Base-by-base conservation (phyloP, 2,113 vertebrate species). In the Engystomops pustulosus region DNA sequence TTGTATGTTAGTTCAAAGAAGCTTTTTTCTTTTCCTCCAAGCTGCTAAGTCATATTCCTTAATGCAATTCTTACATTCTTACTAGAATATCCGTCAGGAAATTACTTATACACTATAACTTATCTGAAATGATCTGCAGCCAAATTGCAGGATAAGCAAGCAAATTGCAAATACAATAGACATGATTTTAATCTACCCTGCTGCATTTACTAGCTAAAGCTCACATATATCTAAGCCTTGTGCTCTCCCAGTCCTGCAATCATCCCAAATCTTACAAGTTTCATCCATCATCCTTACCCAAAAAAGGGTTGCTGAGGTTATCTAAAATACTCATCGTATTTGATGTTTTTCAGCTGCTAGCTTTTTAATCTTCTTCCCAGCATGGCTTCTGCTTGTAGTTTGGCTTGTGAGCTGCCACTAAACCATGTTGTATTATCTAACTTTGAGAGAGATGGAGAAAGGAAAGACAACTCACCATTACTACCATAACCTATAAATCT, bases 321-420 rank as follows among this genome's bases (percentile, higher is more conserved):
- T 81, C 62, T 51, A 27, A 80, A 68, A 80, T 69, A 70, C 65
- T 70, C 65, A 55, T 81, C 67, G 25, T 81, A 70, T 51, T 70
- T 70, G 30, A 70, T 81, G 34, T 70, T 55, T 70, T 70, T 38
- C 62, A 81, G 79, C 32, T 55, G 32, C 45, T 49, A 10, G 44
- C 25, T 68, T 80, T 80, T 68, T 80, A 68, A 68, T 80, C 44
- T 80, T 68, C 60, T 80, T 68, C 78, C 9, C 65, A 70, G 79
- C 79, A 81, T 69, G 79, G 49, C 18, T 25, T 38, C 70, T 51
- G 62, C 25, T 81, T 81, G 17, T 65, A 38, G n/a, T 81, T 53
- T 15, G 27, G 18, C 68, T 69, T 68, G 79, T 25, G 55, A 70
- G n/a, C 65, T 70, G 44, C 36, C 65, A 81, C 30, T 49, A 49